A percentile compares a stretch with the other conserved stretches of the same genome.
These are phyloP conservation scores for Aphrocallistes beatrix DNA, from an alignment of 37 sponge, comb jelly and placozoan species.

Conservation along the genomic window DNA sequence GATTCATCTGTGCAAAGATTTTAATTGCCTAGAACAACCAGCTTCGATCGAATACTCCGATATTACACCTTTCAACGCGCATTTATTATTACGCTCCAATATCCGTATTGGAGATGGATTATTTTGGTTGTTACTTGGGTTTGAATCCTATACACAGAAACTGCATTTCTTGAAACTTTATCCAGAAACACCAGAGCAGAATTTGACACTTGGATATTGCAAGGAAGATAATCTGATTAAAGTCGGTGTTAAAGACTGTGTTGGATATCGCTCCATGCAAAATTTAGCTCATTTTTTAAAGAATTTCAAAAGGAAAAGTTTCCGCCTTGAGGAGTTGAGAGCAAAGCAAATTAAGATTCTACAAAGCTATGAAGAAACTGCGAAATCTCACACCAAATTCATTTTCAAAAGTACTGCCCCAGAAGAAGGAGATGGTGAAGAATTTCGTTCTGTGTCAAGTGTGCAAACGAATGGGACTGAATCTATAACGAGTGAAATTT, in stretches of 20 bases:
- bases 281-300: neutral
- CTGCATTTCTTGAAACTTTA: neutral
- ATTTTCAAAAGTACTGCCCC: neutral
- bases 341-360: neutral
- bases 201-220: neutral
- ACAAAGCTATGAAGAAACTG: neutral
- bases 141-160: neutral
- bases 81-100: neutral
- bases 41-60: conserved; percentile 2
- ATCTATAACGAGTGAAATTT: neutral
- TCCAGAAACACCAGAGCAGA: neutral
- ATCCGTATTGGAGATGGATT: neutral
- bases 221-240: neutral
- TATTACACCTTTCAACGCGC: neutral
- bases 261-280: neutral
- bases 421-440: neutral
- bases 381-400: neutral
- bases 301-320: neutral
- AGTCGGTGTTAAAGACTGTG: neutral
- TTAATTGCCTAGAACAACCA: neutral
- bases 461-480: neutral
- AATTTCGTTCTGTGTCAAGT: neutral
- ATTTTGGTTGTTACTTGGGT: neutral
- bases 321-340: neutral
- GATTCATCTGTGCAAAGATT: neutral